Percentiles rank a stretch among this genome's conserved stretches.
Evolutionary conservation across 2,113 vertebrate species (phyloP).

Genomic region (Gnathonemus echidnorhynchus): DNA sequence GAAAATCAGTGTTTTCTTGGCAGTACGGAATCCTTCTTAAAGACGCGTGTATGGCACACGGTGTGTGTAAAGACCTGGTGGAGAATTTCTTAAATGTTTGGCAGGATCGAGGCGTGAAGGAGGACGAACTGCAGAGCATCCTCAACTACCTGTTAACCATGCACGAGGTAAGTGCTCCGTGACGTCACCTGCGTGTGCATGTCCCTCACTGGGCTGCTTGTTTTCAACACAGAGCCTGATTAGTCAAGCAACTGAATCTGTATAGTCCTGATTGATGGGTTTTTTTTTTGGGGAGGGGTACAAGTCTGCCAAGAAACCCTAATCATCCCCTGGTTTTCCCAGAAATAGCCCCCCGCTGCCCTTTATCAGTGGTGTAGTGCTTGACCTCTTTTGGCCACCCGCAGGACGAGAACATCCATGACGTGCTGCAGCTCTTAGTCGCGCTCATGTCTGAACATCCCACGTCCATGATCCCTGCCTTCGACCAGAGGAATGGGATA

Average conservation of each 20-base stretch:
- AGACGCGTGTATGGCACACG: not conserved
- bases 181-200: not conserved
- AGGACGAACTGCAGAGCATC: conserved; percentile 97
- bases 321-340: not conserved
- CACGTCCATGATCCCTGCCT: conserved; percentile 98
- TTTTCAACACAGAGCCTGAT: not conserved
- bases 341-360: conserved; percentile 16
- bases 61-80: not conserved
- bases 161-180: conserved; percentile 79
- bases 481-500: conserved; percentile 98
- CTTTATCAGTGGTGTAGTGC: not conserved
- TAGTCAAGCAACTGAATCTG: not conserved
- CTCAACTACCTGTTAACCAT: conserved; percentile 96
- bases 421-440: conserved; percentile 92
- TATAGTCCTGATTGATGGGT: not conserved
- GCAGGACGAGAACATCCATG: conserved; percentile 98
- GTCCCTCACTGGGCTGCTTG: not conserved
- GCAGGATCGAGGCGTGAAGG: conserved; percentile 95
- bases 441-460: conserved; percentile 98
- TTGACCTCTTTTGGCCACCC: conserved; percentile 32
- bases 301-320: not conserved
- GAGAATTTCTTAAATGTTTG: not conserved
- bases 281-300: not conserved
- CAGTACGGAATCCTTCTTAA: not conserved
- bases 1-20: not conserved